These are phyloP conservation scores for Caenorhabditis sp. DNA, from an alignment of 2,888 invertebrate genomes.

Conservation along the genomic window DNA sequence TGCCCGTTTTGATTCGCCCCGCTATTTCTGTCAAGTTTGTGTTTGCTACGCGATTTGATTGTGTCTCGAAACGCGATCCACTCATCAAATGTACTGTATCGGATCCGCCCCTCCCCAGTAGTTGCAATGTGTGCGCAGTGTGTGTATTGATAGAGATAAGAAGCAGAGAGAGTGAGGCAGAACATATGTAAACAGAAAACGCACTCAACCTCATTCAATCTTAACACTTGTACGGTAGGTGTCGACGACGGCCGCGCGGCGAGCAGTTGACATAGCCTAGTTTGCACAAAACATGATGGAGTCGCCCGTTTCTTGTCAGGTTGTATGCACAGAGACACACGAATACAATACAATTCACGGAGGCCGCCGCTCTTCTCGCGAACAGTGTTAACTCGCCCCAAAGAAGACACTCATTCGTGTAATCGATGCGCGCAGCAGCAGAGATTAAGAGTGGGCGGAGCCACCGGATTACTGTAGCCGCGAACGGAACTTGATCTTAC, in stretches of 20 bases:
- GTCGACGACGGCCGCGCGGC: neutral
- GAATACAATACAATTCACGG: slow-evolving; percentile 30
- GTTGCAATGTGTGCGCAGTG: slow-evolving; percentile 18
- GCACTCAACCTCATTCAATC: slow-evolving; percentile 53
- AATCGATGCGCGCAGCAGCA: slow-evolving; percentile 28
- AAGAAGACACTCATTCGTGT: neutral
- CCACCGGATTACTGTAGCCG: slow-evolving; percentile 1
- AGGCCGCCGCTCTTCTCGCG: neutral
- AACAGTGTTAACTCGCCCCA: slow-evolving; percentile 3
- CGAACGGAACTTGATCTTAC: neutral
- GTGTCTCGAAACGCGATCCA: slow-evolving; percentile 28
- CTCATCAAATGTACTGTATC: slow-evolving; percentile 26
- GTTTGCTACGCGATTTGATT: slow-evolving; percentile 20
- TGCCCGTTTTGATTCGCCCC: too few relatives aligned
- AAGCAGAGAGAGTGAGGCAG: slow-evolving; percentile 7
- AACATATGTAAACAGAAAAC: slow-evolving; percentile 25
- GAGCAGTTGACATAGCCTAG: slow-evolving; percentile 50
- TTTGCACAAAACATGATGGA: slow-evolving; percentile 55
- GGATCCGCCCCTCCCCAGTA: neutral
- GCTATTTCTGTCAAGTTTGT: neutral
- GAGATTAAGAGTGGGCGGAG: neutral
- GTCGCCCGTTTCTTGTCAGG: slow-evolving; percentile 34
- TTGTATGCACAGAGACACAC: slow-evolving; percentile 20
- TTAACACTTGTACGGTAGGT: slow-evolving; percentile 48
- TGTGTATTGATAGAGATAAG: slow-evolving; percentile 38